phyloP scores from a whole-genome alignment of 2,113 vertebrate genomes.

The Pedetes capensis region DNA sequence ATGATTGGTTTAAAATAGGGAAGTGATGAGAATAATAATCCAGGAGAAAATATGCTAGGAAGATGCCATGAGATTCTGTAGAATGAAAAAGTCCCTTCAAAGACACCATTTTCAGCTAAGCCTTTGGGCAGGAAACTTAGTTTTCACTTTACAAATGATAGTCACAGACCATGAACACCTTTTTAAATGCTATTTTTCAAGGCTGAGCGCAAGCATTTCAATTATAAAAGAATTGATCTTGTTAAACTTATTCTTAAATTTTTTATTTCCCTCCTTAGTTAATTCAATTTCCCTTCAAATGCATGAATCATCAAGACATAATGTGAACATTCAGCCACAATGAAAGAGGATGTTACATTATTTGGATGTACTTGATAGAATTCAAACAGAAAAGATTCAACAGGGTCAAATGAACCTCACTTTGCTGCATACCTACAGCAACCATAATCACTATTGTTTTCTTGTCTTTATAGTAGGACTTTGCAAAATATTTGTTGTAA shows the following conservation, averaged over 20 bases:
- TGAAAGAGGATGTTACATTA: conserved; percentile 60
- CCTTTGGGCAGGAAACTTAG: conserved; percentile 72
- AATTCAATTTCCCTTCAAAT: conserved; percentile 78
- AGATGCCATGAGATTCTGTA: not conserved
- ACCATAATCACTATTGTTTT: conserved; percentile 31
- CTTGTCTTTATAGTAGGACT: conserved; percentile 6
- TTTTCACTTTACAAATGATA: conserved; percentile 76
- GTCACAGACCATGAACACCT: conserved; percentile 76
- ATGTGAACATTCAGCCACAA: conserved; percentile 69
- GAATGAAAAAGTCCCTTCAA: conserved; percentile 60
- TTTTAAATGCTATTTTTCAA: conserved; percentile 78
- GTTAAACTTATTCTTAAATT: conserved; percentile 80
- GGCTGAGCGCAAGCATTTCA: conserved; percentile 69
- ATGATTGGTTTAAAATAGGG: conserved; percentile 24
- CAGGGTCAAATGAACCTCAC: conserved; percentile 10
- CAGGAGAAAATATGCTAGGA: not conserved
- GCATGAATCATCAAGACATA: conserved; percentile 78
- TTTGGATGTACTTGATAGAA: conserved; percentile 60
- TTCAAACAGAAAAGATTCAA: conserved; percentile 42
- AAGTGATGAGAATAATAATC: conserved; percentile 49
- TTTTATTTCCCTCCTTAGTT: conserved; percentile 77
- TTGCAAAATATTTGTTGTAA: not conserved
- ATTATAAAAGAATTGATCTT: conserved; percentile 81
- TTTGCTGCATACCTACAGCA: not conserved
- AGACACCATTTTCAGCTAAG: conserved; percentile 53